Evolutionary conservation across 2,797 vertebrate species (phyloP).

Genomic region (Buceros bicornis): DNA sequence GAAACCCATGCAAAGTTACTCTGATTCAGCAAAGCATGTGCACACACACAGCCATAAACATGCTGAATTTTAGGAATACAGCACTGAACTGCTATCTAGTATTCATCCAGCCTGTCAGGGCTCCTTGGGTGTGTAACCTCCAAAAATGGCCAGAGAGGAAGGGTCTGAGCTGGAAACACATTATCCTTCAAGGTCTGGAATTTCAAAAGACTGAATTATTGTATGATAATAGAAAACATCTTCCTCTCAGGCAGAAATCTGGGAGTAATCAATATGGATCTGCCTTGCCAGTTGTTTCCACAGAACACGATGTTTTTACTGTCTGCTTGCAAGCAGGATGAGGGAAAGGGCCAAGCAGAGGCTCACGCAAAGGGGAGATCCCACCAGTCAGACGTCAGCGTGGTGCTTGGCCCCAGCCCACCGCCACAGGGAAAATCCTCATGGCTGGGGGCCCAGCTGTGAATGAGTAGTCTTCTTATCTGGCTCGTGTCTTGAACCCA

Average conservation of each 20-base stretch:
- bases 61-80: background rate
- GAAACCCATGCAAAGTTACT: background rate
- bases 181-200: background rate
- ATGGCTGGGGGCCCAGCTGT: background rate
- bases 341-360: background rate
- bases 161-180: background rate
- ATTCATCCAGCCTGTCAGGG: background rate
- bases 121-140: background rate
- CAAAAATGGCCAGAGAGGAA: background rate
- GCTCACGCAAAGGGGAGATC: accelerated
- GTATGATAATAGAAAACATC: background rate
- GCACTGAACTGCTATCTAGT: background rate
- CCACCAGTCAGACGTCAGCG: accelerated
- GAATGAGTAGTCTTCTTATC: background rate
- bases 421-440: background rate
- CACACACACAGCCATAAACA: background rate
- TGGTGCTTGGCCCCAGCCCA: background rate
- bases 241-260: background rate
- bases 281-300: background rate
- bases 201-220: background rate
- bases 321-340: background rate
- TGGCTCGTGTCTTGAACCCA: background rate
- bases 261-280: background rate
- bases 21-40: background rate
- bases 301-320: background rate